Evolutionary conservation across 2,888 invertebrate genomes (phyloP), one percentile per base, ranked within the genome.

Genomic region (Melanargia galathea): DNA sequence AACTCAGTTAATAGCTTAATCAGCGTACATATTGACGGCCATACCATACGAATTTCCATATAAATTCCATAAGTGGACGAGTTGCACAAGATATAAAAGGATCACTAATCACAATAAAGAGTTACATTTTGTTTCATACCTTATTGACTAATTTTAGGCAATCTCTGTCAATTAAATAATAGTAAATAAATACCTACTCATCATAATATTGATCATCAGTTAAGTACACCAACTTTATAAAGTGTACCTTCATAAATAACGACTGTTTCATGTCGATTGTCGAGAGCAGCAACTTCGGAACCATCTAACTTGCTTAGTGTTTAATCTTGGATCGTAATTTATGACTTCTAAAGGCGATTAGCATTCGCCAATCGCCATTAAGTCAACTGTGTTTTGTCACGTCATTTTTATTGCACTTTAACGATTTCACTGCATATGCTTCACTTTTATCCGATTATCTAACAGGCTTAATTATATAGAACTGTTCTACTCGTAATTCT

Each of bases 391-490:
- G 66, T 65, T 64, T n/a, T 62, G 56, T 66, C 58, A 64, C 71
- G 71, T 75, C 75, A 75, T 26, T 45, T 57, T 68, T 75, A 71
- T 72, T 76, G 78, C 81, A 78, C 73, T 80, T 80, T 70, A 75
- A 76, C 73, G 82, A 78, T 84, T 84, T 84, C 80, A 76, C 77
- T 78, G 73, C 69, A 66, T 76, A 75, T 70, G 54, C 54, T 60
- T 51, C 58, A 61, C 20, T 73, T 74, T 30, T 67, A 72, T 71
- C 62, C 75, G 76, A 79, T 80, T 79, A 78, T 68, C 55, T 68
- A 61, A 69, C 63, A 49, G 45, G 59, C 55, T 65, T 57, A 57
- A 45, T 57, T 57, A 45, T 45, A n/a, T 33, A 46, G 18, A 13
- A 33, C 45, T 57, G 30, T 52, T 52, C 33, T 6, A 52, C 33